A percentile compares a stretch with the other conserved stretches of the same genome.
Conservation (phyloP, 1,140 invertebrate species). For the Liolophura sinensis region DNA sequence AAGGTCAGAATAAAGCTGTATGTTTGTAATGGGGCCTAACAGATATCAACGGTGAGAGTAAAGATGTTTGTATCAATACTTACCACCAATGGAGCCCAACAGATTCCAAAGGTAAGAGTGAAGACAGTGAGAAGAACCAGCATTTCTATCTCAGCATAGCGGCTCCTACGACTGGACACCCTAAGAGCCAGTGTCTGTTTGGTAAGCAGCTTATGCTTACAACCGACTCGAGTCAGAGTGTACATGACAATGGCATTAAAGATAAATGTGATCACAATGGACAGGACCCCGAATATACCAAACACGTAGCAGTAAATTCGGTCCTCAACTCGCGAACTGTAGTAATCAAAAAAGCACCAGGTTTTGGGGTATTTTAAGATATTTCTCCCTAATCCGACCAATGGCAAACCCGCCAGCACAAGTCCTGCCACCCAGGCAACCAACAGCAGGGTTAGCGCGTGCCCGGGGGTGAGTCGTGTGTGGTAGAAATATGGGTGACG, state of each 20-base stretch:
- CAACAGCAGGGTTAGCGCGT: constrained; percentile 43
- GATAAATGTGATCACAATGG: constrained; percentile 43
- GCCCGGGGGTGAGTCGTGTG: constrained; percentile 44
- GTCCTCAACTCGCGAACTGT: constrained; percentile 30
- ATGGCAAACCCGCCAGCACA: constrained; percentile 51
- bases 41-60: constrained; percentile 10
- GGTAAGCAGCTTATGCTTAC: constrained; percentile 31
- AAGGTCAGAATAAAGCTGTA: too few species aligned
- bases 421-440: constrained; percentile 46
- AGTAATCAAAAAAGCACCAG: constrained; percentile 60
- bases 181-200: constrained; percentile 24
- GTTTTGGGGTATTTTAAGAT: constrained; percentile 53
- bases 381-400: constrained; percentile 53
- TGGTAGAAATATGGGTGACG: constrained; percentile 57
- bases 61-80: constrained; percentile 18
- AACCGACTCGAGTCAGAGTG: constrained; percentile 46
- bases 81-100: constrained; percentile 58
- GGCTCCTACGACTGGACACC: constrained; percentile 33
- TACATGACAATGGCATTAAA: constrained; percentile 52
- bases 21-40: constrained; percentile 46
- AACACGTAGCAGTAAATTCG: constrained; percentile 46
- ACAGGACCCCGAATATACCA: constrained; percentile 39
- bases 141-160: constrained; percentile 60
- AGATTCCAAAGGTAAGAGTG: constrained; percentile 57
- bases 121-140: constrained; percentile 56